These are phyloP conservation scores for Stenodema calcarata DNA, from an alignment of 2,888 invertebrate genomes.

Conservation along the genomic window DNA sequence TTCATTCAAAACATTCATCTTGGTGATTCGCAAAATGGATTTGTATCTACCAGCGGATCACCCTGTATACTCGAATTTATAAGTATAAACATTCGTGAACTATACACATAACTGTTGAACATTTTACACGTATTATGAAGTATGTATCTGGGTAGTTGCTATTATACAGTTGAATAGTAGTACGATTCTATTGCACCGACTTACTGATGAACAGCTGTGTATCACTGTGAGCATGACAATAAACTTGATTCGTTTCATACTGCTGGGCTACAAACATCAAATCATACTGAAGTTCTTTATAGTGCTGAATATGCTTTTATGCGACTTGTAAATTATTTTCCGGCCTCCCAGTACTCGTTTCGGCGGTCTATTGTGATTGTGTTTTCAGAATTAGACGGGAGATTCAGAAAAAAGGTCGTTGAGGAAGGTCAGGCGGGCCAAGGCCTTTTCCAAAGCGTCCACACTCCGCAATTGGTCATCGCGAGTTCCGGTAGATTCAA, in stretches of 20 bases:
- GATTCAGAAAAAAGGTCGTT: not conserved
- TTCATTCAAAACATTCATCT: too few relatives aligned
- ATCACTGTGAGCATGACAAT: not conserved
- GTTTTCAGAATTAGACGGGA: not conserved
- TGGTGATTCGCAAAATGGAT: too few relatives aligned
- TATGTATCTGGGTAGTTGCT: too few relatives aligned
- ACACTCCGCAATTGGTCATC: not conserved
- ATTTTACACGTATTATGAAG: too few relatives aligned
- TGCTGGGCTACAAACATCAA: not conserved
- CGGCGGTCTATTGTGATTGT: not conserved
- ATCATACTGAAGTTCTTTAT: not conserved
- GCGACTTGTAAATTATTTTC: not conserved
- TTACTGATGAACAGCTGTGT: not conserved
- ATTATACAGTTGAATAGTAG: too few relatives aligned
- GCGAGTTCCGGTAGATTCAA: not conserved
- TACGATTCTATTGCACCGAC: not conserved
- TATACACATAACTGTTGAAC: too few relatives aligned
- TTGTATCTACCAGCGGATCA: too few relatives aligned
- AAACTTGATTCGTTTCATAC: not conserved
- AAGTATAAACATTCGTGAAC: too few relatives aligned
- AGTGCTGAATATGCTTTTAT: not conserved
- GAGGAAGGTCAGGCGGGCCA: not conserved
- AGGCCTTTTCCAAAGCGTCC: not conserved
- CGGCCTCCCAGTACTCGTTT: not conserved
- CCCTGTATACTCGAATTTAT: too few relatives aligned